Conservation (phyloP, 2,888 invertebrate genomes). For the Melolontha melolontha region DNA sequence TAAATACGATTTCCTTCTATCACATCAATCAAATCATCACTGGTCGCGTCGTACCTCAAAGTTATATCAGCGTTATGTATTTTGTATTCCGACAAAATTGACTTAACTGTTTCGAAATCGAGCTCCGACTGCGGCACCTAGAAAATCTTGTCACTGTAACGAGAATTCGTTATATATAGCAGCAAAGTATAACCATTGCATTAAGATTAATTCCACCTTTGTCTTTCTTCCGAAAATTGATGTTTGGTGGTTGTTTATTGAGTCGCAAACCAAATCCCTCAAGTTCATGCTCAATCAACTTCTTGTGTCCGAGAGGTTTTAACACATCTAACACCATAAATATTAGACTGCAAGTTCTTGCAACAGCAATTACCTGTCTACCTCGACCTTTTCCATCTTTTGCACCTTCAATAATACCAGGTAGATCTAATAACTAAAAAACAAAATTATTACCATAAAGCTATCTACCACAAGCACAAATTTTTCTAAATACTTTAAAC, state of each 20-base stretch:
- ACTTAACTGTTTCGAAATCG: slow-evolving; percentile 94
- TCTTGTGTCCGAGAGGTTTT: slow-evolving; percentile 97
- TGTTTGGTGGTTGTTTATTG: slow-evolving; percentile 98
- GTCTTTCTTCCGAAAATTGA: slow-evolving; percentile 95
- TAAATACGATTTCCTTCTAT: slow-evolving; percentile 99
- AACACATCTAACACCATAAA: slow-evolving; percentile 98
- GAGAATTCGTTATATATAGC: slow-evolving; percentile 31
- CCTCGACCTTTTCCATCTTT: slow-evolving; percentile 99
- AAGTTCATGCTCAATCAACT: slow-evolving; percentile 95
- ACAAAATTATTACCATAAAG: slow-evolving; percentile 36
- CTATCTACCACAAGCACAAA: no score
- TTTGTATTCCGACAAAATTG: slow-evolving; percentile 96
- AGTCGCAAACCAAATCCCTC: slow-evolving; percentile 98
- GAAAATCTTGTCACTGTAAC: slow-evolving; percentile 45
- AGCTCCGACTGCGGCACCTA: slow-evolving; percentile 91
- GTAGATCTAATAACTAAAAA: slow-evolving; percentile 91
- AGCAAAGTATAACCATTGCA: slow-evolving; percentile 73
- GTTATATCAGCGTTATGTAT: slow-evolving; percentile 99
- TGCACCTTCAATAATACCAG: slow-evolving; percentile 99
- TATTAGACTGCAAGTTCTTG: slow-evolving; percentile 96
- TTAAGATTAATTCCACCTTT: slow-evolving; percentile 99
- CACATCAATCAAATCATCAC: slow-evolving; percentile 98
- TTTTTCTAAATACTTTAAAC: no score
- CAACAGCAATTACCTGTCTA: slow-evolving; percentile 98
- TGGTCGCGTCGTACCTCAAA: slow-evolving; percentile 92